Evolutionary conservation across 2,113 vertebrate species (phyloP), one percentile per base, ranked within the genome.

Genomic region (Eubucco bourcierii): DNA sequence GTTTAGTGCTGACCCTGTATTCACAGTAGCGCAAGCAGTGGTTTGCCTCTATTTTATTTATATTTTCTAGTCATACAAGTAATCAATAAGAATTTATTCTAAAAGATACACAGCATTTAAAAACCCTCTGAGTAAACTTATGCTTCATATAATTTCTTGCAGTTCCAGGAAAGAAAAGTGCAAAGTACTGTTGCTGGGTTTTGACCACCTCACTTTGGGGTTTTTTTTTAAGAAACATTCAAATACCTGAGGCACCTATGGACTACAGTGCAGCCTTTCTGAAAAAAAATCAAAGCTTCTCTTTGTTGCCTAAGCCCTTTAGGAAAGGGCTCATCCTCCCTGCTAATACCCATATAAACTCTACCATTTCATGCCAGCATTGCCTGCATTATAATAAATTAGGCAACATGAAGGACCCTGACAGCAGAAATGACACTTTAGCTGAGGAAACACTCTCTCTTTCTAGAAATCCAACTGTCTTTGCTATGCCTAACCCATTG

Each of bases 231-330:
- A 68, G 64, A 70, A 90, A 60, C 17, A 41, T 71, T 77, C 15
- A 24, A 55, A 83, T 20, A 79, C 17, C 15, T 61, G 50, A 70
- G 50, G 29, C 50, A 66, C 2, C 1, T 82, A 68, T 6, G 6
- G 37, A 65, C 64, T 76, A 52, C 10, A 66, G 29, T 8, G 76
- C 50, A 73, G 44, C 19, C 12, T 33, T 61, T 73, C 56, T 56
- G 65, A 91, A 94, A 93, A 94, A 93, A 41, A 83, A 76, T 59
- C n/a, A 82, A 80, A 95, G 24, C 10, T 65, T 72, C 55, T 71
- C 39, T 85, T 83, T 82, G 31, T 65, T 84, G 44, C 50, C 72
- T 86, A 88, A 80, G 55, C 23, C n/a, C 47, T 80, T 83, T 63
- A 41, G 19, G 71, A 41, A 90, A 84, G 25, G 23, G 83, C 20